Evolutionary conservation across 1,140 invertebrate species (phyloP), one percentile per base, ranked within the genome.

Genomic region (Ceratitis capitata): DNA sequence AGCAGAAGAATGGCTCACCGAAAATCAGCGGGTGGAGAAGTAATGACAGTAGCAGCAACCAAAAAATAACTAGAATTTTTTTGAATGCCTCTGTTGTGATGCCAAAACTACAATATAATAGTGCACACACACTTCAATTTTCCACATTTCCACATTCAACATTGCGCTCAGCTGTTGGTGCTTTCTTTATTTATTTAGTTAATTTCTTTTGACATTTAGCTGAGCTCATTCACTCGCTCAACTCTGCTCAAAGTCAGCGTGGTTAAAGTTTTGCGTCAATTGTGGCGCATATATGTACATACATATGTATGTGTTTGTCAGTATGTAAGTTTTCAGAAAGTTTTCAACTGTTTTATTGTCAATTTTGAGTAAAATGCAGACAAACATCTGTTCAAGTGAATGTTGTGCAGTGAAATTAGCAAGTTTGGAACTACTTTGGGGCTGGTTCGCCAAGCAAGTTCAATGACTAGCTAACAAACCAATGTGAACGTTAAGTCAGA

Each of bases 101-200:
- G 12, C 32, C n/a, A 69, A 69, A 69, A 69, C 61, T 69, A 69
- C 39, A 14, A 39, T 32, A 39, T n/a, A n/a, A n/a, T n/a, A n/a
- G n/a, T n/a, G n/a, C n/a, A n/a, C n/a, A n/a, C n/a, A 16, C 32
- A 35, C 5, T 69, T 35, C 29, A 32, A 69, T 35, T 32, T 35
- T 32, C 12, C 32, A 69, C 14, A 19, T 12, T n/a, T n/a, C n/a
- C n/a, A n/a, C n/a, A n/a, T n/a, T n/a, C n/a, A n/a, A n/a, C n/a
- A n/a, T n/a, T n/a, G n/a, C n/a, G 61, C 61, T 39, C 61, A 14
- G 61, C 61, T 6, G 61, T 32, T 69, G 61, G 35, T 39, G 32
- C 61, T 29, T 69, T 69, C 35, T 69, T 69, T 58, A 58, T 58
- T 58, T 69, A 69, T 19, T 69, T 69, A 69, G 61, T 69, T 69